Evolutionary conservation across 2,113 vertebrate genomes (phyloP).

Genomic region (Conger conger): DNA sequence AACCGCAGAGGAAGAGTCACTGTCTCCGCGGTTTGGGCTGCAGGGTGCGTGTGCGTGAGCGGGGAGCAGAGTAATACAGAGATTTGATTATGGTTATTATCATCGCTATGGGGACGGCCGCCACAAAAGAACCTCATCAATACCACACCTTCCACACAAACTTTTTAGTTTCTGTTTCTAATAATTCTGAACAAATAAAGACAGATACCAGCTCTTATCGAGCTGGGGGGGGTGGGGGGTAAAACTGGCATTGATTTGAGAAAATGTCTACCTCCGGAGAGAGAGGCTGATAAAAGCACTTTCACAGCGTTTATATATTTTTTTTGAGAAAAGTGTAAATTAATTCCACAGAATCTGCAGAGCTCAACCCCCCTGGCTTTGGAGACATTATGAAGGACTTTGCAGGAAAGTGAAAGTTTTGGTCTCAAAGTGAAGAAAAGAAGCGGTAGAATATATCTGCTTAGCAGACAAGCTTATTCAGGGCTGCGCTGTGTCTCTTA

Average conservation of each 20-base stretch:
- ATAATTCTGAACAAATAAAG: constrained; percentile 2
- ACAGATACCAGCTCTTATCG: neutral
- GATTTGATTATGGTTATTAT: constrained; percentile 8
- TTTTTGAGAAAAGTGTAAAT: neutral
- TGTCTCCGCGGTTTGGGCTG: neutral
- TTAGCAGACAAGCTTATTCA: neutral
- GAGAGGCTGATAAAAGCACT: neutral
- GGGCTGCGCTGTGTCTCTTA: neutral
- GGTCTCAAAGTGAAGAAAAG: neutral
- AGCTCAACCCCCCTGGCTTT: neutral
- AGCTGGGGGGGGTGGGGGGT: neutral
- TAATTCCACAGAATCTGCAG: neutral
- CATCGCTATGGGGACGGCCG: neutral
- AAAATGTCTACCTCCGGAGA: neutral
- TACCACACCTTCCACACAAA: neutral
- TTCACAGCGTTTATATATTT: neutral
- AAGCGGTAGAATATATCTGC: neutral
- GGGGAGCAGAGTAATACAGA: neutral
- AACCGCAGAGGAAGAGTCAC: neutral
- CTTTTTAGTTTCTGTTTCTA: neutral
- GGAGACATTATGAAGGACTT: neutral
- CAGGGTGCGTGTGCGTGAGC: neutral
- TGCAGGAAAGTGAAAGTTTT: neutral
- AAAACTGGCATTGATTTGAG: constrained; percentile 6
- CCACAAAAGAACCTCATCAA: constrained; percentile 3